These are phyloP conservation scores for Peromyscus leucopus DNA, from an alignment of 2,113 vertebrate genomes.

Conservation along the genomic window DNA sequence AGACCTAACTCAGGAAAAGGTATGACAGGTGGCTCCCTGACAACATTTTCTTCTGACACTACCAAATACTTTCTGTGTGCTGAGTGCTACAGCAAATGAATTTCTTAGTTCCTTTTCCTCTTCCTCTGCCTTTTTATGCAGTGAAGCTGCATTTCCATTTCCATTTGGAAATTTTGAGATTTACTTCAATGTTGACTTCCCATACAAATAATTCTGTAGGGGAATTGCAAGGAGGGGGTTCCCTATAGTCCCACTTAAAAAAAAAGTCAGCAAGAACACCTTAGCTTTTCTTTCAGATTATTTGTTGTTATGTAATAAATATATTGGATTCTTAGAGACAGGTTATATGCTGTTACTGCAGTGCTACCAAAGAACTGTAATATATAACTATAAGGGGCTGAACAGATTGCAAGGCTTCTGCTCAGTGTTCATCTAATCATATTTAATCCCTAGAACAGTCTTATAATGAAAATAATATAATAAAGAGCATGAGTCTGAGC, in stretches of 20 bases:
- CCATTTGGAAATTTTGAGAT: neutral
- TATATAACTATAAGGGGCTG: neutral
- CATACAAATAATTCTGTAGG: neutral
- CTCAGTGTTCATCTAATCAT: neutral
- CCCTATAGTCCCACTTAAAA: neutral
- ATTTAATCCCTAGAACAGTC: neutral
- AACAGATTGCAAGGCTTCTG: neutral
- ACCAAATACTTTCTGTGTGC: neutral
- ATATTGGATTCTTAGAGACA: neutral
- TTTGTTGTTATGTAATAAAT: neutral
- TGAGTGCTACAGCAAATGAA: neutral
- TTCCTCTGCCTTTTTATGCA: neutral
- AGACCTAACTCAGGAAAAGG: conserved; percentile 5
- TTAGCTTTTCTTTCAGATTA: neutral
- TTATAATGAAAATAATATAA: neutral
- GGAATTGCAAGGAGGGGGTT: neutral
- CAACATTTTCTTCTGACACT: neutral
- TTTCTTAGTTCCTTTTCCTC: neutral
- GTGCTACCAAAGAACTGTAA: neutral
- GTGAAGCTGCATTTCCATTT: neutral
- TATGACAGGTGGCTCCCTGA: neutral
- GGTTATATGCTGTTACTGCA: neutral
- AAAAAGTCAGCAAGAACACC: neutral
- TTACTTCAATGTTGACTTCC: neutral
- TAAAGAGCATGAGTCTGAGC: neutral